Evolutionary conservation across 1,140 invertebrate species (phyloP), one percentile per base, ranked within the genome.

Genomic region (Penaeus japonicus): DNA sequence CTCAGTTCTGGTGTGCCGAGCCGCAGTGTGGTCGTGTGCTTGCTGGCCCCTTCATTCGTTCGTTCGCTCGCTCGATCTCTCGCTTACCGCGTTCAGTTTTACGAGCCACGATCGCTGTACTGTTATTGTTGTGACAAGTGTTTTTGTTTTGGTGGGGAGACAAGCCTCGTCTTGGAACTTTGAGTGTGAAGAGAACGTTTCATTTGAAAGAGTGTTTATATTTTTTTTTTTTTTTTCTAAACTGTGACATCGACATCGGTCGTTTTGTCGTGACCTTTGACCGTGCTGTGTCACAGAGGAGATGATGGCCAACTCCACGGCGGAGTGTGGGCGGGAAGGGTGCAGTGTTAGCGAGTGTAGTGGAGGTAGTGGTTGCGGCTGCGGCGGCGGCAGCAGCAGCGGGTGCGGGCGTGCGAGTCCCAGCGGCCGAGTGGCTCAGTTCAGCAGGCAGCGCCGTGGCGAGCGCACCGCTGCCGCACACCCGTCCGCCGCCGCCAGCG

Each of bases 391-490:
- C 62, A 24, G 22, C 62, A 5, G 30, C 39, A n/a, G 70, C 47
- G 32, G 84, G 70, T 20, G 70, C 62, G 18, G 84, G 78, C 73
- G 73, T 62, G 79, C 20, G 75, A 79, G 55, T 65, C 79, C 79
- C 81, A 78, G 65, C 84, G 79, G 59, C 65, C 81, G 70, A 75
- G 82, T 59, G 57, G 89, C 70, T 79, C 89, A 90, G 89, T 88
- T 83, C 54, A 24, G 53, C 20, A 77, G 80, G 62, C 87, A 83
- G 65, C 54, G 82, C 83, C 77, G 35, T 22, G 82, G 30, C 24
- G 86, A 84, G 80, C 65, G 89, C 59, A 85, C 82, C 39, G 17
- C 62, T 15, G 27, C 70, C 24, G 65, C 55, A 73, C 32, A 27
- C 32, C 65, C 12, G 10, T 32, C 32, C 27, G 75, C 79, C 32